A percentile compares a stretch with the other conserved stretches of the same genome.
These are phyloP conservation scores for Mactra quadrangularis DNA, from an alignment of 1,140 invertebrate genomes.

Conservation along the genomic window DNA sequence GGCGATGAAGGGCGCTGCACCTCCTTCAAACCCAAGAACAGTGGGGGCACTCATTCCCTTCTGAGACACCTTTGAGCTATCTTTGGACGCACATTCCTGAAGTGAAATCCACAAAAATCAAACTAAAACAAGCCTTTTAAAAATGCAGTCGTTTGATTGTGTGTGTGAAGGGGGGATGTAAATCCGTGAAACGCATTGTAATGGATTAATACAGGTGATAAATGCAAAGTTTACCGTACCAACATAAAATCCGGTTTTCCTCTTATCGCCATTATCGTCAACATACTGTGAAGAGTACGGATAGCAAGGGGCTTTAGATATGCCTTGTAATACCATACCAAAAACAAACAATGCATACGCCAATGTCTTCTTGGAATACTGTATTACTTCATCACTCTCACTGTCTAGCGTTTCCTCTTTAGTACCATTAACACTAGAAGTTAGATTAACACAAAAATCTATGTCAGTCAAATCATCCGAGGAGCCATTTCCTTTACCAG, in stretches of 20 bases:
- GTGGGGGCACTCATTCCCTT: too few relatives aligned
- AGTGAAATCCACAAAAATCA: too few relatives aligned
- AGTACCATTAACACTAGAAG: not conserved
- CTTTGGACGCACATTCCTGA: too few relatives aligned
- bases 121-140: too few relatives aligned
- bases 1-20: too few relatives aligned
- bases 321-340: conserved; percentile 46
- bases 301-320: conserved; percentile 45
- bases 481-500: not conserved
- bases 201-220: too few relatives aligned
- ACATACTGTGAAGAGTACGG: conserved; percentile 50
- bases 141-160: too few relatives aligned
- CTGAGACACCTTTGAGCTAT: too few relatives aligned
- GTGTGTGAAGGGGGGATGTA: too few relatives aligned
- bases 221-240: too few relatives aligned
- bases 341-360: conserved; percentile 35
- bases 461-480: not conserved
- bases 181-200: too few relatives aligned
- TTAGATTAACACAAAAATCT: not conserved
- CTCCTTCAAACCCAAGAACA: too few relatives aligned
- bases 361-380: conserved; percentile 18
- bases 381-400: not conserved
- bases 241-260: conserved; percentile 53
- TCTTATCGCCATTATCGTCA: conserved; percentile 49
- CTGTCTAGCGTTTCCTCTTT: not conserved